A percentile compares a stretch with the other conserved stretches of the same genome.
Conservation (phyloP, 2,888 invertebrate species). For the Agrochola lota region DNA sequence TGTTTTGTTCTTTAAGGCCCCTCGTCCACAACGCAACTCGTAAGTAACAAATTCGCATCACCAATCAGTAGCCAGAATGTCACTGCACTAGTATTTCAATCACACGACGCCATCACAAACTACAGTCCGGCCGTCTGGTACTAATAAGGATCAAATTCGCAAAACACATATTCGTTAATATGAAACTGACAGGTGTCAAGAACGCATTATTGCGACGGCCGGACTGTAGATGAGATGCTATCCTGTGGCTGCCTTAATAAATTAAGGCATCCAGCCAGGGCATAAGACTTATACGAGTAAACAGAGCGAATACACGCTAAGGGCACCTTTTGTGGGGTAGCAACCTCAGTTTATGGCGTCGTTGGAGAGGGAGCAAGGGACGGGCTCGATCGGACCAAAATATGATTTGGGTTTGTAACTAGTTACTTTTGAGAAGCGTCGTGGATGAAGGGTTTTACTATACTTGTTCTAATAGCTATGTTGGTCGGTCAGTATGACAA, state of each 20-base stretch:
- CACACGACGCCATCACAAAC: neutral
- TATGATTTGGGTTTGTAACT: neutral
- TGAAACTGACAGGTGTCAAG: no score
- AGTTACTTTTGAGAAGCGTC: neutral
- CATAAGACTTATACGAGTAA: neutral
- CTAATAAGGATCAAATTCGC: no score
- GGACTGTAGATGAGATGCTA: no score
- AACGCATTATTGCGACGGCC: no score
- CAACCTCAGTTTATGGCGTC: neutral
- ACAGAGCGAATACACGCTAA: neutral
- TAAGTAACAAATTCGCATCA: neutral
- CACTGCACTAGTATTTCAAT: neutral
- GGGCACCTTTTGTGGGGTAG: no score
- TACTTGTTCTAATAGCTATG: conserved; percentile 23
- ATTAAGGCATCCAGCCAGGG: neutral
- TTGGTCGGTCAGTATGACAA: conserved; percentile 27
- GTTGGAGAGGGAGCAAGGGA: neutral
- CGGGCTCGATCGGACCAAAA: neutral
- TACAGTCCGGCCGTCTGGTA: neutral
- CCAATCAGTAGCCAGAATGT: neutral
- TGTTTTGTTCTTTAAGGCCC: conserved; percentile 51
- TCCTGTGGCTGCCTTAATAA: no score
- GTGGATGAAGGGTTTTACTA: neutral
- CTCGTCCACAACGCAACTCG: neutral
- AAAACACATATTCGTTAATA: no score